Evolutionary conservation across 2,113 vertebrate genomes (phyloP), one percentile per base, ranked within the genome.

Genomic region (human): DNA sequence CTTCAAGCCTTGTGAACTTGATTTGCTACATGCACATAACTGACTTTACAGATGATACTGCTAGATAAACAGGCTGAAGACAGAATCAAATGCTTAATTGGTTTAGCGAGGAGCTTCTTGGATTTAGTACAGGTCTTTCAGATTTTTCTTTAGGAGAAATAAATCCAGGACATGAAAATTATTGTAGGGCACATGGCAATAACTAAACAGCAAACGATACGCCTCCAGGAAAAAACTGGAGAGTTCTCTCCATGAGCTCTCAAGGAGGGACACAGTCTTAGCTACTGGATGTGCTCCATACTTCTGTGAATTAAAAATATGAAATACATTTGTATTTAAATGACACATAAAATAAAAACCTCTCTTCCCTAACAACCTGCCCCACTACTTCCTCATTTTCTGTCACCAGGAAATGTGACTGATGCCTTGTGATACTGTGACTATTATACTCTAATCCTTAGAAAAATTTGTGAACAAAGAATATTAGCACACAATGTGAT

Each of bases 21-120:
- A 80, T n/a, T 83, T 68, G 68, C 40, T 73, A 94, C 9, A 83
- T 72, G 88, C 0, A 22, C 27, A 59, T 30, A 94, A 94, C 55
- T 66, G 86, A 96, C 55, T 97, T 97, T 89, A 81, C 76, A 92
- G 75, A n/a, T 38, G 30, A 32, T 12, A 40, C 55, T 61, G 0
- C 78, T 93, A 94, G 85, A 73, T 18, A 61, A 57, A 23, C 4
- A 85, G 87, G 92, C 85, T 96, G 90, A 96, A 94, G 38, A 22
- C 0, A 96, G 52, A 35, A 96, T 97, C 85, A 94, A 94, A 70
- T 45, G 95, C 96, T 89, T 92, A 94, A 85, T 61, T 90, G n/a
- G 94, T 96, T 95, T 5, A 38, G n/a, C 8, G 10, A 89, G 38
- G 35, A 50, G 8, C 25, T 64, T 94, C 17, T 32, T 96, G 92